These are phyloP conservation scores for Drosophila punjabiensis DNA, from an alignment of 1,140 invertebrate genomes.

Conservation along the genomic window DNA sequence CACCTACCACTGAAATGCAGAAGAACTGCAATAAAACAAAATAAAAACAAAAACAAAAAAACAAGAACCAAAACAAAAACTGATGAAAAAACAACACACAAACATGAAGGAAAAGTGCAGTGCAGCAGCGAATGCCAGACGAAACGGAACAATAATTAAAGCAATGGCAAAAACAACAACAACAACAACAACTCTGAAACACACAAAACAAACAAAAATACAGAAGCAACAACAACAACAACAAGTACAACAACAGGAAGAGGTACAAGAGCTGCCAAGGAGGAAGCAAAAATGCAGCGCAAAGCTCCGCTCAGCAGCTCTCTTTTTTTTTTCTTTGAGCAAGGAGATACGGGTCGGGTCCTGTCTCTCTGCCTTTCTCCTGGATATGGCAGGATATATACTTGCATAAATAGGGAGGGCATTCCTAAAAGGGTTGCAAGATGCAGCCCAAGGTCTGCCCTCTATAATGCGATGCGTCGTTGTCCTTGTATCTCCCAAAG, in stretches of 20 bases:
- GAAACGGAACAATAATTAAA: constrained; percentile 83
- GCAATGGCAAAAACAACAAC: constrained; percentile 66
- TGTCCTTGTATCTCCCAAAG: constrained; percentile 18
- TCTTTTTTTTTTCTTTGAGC: constrained; percentile 53
- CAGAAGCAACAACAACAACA: constrained; percentile 30
- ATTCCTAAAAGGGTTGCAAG: constrained; percentile 47
- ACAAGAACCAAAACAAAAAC: constrained; percentile 50
- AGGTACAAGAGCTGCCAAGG: constrained; percentile 45
- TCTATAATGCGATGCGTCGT: constrained; percentile 50
- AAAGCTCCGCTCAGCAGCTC: no score
- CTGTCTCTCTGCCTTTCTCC: constrained; percentile 7
- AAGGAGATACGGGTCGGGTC: constrained; percentile 40
- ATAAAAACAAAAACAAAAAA: constrained; percentile 58
- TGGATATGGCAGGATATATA: constrained; percentile 22
- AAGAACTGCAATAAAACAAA: constrained; percentile 54
- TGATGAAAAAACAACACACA: constrained; percentile 48
- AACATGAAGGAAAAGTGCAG: constrained; percentile 59
- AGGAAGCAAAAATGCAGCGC: constrained; percentile 52
- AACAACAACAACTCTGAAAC: constrained; percentile 29
- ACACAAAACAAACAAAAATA: constrained; percentile 53
- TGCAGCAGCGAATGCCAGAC: constrained; percentile 73
- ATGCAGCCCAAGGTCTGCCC: constrained; percentile 44
- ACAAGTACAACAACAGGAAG: constrained; percentile 51
- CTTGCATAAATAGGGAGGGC: constrained; percentile 13
- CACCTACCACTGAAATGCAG: constrained; percentile 23